Base-by-base conservation (phyloP, 2,797 vertebrate species). In the Coreius guichenoti region DNA sequence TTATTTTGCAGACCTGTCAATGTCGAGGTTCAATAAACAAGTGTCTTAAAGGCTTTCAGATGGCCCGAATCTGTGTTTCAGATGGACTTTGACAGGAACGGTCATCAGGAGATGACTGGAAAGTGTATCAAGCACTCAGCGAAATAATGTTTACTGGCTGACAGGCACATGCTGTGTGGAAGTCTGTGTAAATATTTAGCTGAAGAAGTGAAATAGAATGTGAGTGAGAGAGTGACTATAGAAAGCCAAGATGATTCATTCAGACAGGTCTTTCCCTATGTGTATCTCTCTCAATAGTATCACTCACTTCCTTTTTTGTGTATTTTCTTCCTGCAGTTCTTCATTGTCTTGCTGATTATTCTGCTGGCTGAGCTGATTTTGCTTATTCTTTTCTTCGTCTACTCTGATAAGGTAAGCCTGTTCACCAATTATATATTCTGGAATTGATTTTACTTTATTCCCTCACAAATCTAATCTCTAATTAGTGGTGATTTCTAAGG, bases 361-460 rank as follows among this genome's bases (percentile, higher is more conserved):
- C 97, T 99, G 81, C 95, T 99, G 91, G 95, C 96, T 84, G 98
- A 99, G 94, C 92, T 99, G 93, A 98, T 99, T 91, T 79, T 99
- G 77, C 95, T 99, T 82, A 98, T 97, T 94, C 96, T 99, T 86
- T 98, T 99, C 96, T 99, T 99, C 84, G 97, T 99, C 90, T 99
- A 99, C 94, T 97, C 97, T 89, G 96, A 99, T 94, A 98, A 98
- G 98, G 98, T 99, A 94, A 95, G 96, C 84, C 79, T 17, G 14
- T 76, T 73, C 61, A 75, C 51, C 26, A 74, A 72, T 63, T 49
- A 47, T 45, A 31, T 26, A 21, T 36, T 43, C 17, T 39, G n/a
- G 23, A 43, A 67, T 51, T 68, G n/a, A 73, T 74, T 73, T 39
- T 75, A 51, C 29, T 21, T 14, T 36, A 23, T 82, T 74, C 17